These are phyloP conservation scores for Zoanthus sociatus DNA, from an alignment of 92 coral and sea anemone genomes.

Conservation along the genomic window DNA sequence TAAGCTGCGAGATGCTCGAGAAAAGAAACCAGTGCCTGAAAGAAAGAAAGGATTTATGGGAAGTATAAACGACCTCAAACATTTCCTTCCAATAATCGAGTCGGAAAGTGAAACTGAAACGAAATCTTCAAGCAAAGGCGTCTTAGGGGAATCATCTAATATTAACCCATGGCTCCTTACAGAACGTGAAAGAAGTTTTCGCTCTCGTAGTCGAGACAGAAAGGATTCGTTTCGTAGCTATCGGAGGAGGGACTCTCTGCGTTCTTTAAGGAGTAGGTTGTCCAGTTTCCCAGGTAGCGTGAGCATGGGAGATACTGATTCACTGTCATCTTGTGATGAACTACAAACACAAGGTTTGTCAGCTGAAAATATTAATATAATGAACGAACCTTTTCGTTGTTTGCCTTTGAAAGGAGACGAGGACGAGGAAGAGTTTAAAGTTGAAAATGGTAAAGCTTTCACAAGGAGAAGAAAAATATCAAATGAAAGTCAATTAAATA, in stretches of 20 bases:
- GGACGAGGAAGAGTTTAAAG: background rate
- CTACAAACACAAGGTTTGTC: background rate
- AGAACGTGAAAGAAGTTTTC: constrained; percentile 23
- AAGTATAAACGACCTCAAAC: background rate
- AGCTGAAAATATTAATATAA: background rate
- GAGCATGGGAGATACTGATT: background rate
- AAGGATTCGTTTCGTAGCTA: constrained; percentile 16
- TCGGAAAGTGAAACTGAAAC: background rate
- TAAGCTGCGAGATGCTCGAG: background rate
- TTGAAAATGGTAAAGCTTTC: background rate
- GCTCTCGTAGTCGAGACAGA: constrained; percentile 46
- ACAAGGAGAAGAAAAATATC: background rate
- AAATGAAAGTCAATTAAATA: background rate
- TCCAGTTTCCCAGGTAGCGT: background rate
- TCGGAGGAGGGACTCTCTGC: background rate
- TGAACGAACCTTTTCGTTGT: background rate
- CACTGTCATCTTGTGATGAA: background rate
- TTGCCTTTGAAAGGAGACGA: background rate
- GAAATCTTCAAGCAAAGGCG: background rate
- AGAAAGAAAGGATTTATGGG: background rate
- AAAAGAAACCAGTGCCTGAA: background rate
- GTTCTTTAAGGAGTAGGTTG: background rate
- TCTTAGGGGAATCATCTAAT: background rate
- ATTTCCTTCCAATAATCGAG: background rate
- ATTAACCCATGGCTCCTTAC: background rate